phyloP scores from a whole-genome alignment of 2,888 invertebrate species.

The Alloscopus bannaensis region DNA sequence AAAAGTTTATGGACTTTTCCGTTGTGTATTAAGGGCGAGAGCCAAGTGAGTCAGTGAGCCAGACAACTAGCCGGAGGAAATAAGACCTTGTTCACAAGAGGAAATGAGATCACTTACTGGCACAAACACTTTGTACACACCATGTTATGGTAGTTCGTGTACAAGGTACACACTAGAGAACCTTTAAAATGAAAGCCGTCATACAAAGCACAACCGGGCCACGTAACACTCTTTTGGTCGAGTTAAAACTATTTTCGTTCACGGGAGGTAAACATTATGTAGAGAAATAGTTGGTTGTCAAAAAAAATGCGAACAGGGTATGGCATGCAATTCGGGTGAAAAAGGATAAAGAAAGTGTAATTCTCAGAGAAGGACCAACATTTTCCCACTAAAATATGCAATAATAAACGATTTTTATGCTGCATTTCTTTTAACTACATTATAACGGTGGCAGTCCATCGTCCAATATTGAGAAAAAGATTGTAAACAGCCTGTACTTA shows the following conservation, averaged over 20 bases:
- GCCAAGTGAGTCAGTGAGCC: constrained; percentile 15
- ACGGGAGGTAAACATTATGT: neutral
- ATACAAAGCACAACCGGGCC: too few species aligned
- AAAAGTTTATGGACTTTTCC: constrained; percentile 42
- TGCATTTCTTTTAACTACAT: constrained; percentile 35
- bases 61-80: constrained; percentile 46
- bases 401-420: constrained; percentile 35
- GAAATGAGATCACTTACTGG: constrained; percentile 50
- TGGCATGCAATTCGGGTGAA: neutral
- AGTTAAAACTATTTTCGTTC: constrained; percentile 34
- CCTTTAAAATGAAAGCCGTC: too few species aligned
- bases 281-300: constrained; percentile 21
- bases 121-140: constrained; percentile 36
- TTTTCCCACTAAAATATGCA: constrained; percentile 23
- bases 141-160: too few species aligned
- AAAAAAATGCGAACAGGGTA: too few species aligned
- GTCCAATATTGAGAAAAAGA: constrained; percentile 5
- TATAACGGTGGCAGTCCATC: constrained; percentile 13
- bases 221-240: too few species aligned
- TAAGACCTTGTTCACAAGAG: constrained; percentile 47
- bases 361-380: constrained; percentile 5
- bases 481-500: neutral
- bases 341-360: too few species aligned
- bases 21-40: constrained; percentile 28
- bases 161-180: too few species aligned